Evolutionary conservation across 1,140 invertebrate genomes (phyloP).

Genomic region (Drosophila persimilis): DNA sequence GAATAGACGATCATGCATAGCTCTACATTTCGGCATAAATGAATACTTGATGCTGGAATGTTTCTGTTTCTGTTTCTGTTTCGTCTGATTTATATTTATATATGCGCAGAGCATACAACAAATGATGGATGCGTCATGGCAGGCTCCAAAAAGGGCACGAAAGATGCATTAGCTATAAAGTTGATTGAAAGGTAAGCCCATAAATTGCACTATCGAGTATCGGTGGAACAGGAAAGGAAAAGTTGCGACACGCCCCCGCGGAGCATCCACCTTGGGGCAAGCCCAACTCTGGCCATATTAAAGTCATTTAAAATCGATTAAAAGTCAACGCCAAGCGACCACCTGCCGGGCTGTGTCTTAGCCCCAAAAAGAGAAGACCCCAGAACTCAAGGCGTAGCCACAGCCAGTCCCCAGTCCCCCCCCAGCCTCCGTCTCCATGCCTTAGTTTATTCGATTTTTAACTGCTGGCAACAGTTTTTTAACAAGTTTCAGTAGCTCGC

Average conservation of each 20-base stretch:
- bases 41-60: constrained; percentile 60
- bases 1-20: constrained; percentile 44
- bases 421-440: neutral
- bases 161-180: constrained; percentile 25
- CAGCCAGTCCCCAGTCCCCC: too few species aligned
- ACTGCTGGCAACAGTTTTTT: constrained; percentile 59
- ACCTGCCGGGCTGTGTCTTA: constrained; percentile 48
- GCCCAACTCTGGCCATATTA: constrained; percentile 32
- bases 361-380: constrained; percentile 8
- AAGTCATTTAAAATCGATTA: constrained; percentile 75
- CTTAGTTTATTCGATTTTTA: constrained; percentile 67
- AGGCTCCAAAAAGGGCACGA: constrained; percentile 6
- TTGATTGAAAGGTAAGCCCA: constrained; percentile 11
- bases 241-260: constrained; percentile 26
- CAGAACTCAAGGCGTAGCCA: constrained; percentile 49
- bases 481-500: constrained; percentile 69
- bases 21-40: constrained; percentile 67
- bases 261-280: constrained; percentile 14
- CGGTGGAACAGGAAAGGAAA: neutral
- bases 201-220: neutral
- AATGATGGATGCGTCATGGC: constrained; percentile 64
- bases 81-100: constrained; percentile 44
- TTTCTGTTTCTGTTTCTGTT: constrained; percentile 42
- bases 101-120: constrained; percentile 48
- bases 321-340: constrained; percentile 62